Evolutionary conservation across 2,888 invertebrate species (phyloP).

Genomic region (Campaea margaritaria): DNA sequence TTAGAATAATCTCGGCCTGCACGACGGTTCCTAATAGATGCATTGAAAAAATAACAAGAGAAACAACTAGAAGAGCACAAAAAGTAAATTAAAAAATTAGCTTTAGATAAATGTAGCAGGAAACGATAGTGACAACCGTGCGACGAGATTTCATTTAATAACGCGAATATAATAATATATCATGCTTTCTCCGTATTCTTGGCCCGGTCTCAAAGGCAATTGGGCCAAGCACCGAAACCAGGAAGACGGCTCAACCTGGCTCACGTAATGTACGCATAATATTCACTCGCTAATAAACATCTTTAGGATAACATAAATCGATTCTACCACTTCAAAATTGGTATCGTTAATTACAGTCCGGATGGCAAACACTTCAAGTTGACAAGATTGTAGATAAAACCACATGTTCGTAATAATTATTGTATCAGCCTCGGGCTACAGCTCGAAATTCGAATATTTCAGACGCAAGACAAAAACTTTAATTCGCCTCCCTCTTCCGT

Average conservation of each 20-base stretch:
- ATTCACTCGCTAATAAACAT: conserved; percentile 48
- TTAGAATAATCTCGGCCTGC: conserved; percentile 11
- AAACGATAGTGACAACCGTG: conserved; percentile 61
- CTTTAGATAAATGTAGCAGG: conserved; percentile 61
- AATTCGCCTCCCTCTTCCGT: no score
- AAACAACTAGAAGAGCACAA: conserved; percentile 24
- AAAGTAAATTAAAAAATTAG: conserved; percentile 41
- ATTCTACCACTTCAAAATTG: conserved; percentile 32
- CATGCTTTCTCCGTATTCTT: conserved; percentile 76
- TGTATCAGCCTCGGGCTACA: no score
- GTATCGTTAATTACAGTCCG: conserved; percentile 34
- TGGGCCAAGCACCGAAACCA: conserved; percentile 68
- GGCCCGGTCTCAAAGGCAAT: conserved; percentile 75
- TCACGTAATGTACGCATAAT: conserved; percentile 49
- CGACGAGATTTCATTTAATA: conserved; percentile 61
- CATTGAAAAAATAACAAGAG: conserved; percentile 14
- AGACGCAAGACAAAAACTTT: no score
- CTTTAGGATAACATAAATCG: conserved; percentile 48
- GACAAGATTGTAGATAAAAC: no score
- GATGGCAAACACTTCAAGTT: conserved; percentile 35
- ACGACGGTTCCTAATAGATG: conserved; percentile 8
- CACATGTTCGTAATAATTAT: no score
- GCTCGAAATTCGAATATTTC: no score
- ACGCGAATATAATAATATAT: conserved; percentile 53
- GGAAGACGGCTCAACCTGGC: conserved; percentile 62